Base-by-base conservation (phyloP, 2,888 invertebrate species). In the Panopea generosa region DNA sequence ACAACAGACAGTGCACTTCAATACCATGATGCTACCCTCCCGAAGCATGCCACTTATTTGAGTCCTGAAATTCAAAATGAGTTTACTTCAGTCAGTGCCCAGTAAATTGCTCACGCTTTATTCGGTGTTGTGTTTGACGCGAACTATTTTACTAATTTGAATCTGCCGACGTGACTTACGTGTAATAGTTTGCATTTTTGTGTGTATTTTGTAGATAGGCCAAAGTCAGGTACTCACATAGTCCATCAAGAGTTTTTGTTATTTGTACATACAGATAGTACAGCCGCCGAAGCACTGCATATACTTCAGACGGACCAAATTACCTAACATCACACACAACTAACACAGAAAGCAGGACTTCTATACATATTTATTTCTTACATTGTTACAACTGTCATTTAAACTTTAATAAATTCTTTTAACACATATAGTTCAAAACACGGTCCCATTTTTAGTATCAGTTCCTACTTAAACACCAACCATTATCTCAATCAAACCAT, bases 101-200 rank as follows among this genome's bases (percentile, higher is more conserved):
- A 55, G 20, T 33, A 55, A 55, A 55, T 55, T 29, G 16, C 55
- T 14, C n/a, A 27, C 27, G 26, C 38, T 6, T 40, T 57, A 18
- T 22, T 24, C 24, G 7, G 24, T 4, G 24, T 20, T 53, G 43
- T 45, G 24, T 3, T 26, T 11, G 4, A 29, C 33, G 52, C 62
- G 1, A 33, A 50, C 14, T 50, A 22, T 22, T 62, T 52, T 24
- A 62, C 62, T 14, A 2, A 52, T 16, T 24, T 38, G 52, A 62
- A 40, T 62, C 62, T 47, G 62, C 47, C 7, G 66, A 47, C 33
- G 66, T 66, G 14, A 57, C 43, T 33, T 20, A 66, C 16, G 24
- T 47, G 14, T 56, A 66, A 47, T 57, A 47, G 56, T 57, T 11
- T 66, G 56, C 57, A 49, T 49, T 49, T 57, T 26, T 56, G 56